phyloP scores from a whole-genome alignment of 2,888 invertebrate species.

The Tetheella fluctuosa region DNA sequence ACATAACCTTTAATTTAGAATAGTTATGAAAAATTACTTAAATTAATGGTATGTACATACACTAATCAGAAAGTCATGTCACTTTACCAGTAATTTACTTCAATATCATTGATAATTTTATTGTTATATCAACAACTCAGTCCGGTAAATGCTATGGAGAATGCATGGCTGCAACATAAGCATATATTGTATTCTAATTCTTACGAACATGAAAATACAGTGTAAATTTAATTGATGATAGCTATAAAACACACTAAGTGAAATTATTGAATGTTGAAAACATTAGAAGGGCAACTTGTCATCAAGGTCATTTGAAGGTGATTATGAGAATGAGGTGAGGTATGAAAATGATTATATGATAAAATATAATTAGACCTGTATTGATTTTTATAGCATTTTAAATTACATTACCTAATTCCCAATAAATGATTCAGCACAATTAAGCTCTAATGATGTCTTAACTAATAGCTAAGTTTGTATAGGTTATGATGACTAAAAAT shows the following conservation, averaged over 20 bases:
- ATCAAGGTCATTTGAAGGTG: conserved; percentile 60
- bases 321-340: conserved; percentile 20
- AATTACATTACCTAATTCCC: background rate
- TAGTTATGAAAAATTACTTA: no score
- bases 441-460: background rate
- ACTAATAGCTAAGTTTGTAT: background rate
- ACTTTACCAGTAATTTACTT: no score
- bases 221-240: background rate
- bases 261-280: background rate
- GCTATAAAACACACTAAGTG: background rate
- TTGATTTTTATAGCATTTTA: background rate
- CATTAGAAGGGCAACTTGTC: conserved; percentile 19
- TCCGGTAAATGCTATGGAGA: background rate
- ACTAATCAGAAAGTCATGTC: no score
- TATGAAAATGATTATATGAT: conserved; percentile 1
- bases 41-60: no score
- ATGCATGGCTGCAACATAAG: background rate
- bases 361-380: background rate
- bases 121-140: background rate
- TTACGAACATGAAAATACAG: background rate
- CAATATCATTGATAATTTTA: no score
- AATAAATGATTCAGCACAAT: background rate
- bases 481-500: background rate
- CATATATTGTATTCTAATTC: background rate
- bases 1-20: background rate